Evolutionary conservation across 2,113 vertebrate genomes (phyloP).

Genomic region (Ctenodactylus gundi): DNA sequence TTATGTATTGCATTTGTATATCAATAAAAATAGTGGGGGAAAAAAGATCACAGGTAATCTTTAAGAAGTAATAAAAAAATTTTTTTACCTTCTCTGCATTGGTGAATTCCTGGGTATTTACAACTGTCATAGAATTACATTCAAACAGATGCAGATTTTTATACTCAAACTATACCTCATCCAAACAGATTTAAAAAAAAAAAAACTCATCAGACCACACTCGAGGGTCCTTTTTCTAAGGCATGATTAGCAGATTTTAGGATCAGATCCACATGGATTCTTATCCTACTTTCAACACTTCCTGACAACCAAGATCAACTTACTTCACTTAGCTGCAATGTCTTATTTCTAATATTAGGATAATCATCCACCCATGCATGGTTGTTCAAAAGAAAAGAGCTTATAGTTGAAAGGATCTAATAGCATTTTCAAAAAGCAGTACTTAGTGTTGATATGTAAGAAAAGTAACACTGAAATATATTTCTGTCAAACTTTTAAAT

Average conservation of each 20-base stretch:
- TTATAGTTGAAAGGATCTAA: not conserved
- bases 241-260: not conserved
- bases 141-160: not conserved
- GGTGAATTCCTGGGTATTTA: not conserved
- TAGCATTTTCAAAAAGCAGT: not conserved
- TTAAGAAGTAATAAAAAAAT: not conserved
- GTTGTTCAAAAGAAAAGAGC: not conserved
- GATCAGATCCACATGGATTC: not conserved
- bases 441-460: not conserved
- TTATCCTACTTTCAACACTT: not conserved
- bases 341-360: constrained; percentile 20
- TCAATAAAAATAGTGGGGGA: too few relatives aligned
- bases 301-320: not conserved
- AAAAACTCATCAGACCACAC: not conserved
- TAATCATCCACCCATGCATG: not conserved
- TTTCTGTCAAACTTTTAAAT: not conserved
- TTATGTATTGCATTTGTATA: too few relatives aligned
- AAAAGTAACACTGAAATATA: not conserved
- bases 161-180: not conserved
- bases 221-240: not conserved
- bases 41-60: not conserved
- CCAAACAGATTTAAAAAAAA: not conserved
- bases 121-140: not conserved
- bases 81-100: not conserved
- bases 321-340: not conserved